Percentiles rank a stretch among this genome's conserved stretches.
Evolutionary conservation across 2,797 vertebrate species (phyloP).

Genomic region (Amniataba percoides): DNA sequence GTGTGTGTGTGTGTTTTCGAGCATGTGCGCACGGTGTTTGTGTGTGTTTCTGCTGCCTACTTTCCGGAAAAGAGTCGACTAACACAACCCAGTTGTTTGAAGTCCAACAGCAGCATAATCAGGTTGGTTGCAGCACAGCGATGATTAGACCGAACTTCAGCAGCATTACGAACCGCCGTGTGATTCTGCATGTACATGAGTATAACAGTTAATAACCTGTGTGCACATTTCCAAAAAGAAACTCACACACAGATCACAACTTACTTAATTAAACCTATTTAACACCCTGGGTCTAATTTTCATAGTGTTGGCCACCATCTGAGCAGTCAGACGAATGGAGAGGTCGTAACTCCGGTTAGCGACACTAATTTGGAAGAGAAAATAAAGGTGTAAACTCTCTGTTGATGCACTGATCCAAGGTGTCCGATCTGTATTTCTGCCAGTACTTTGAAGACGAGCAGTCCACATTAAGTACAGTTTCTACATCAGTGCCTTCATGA

Average conservation of each 20-base stretch:
- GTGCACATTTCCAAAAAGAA: slow-evolving; percentile 13
- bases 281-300: neutral
- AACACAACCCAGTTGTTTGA: slow-evolving; percentile 68
- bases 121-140: slow-evolving; percentile 55
- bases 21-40: slow-evolving; percentile 31
- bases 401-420: neutral
- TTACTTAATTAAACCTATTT: too few species aligned
- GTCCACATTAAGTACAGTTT: neutral
- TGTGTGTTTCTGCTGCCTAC: slow-evolving; percentile 49
- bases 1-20: slow-evolving; percentile 46
- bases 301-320: neutral
- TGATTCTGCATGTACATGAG: neutral
- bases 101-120: slow-evolving; percentile 60
- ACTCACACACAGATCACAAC: slow-evolving; percentile 6
- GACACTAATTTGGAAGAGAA: neutral
- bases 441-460: neutral
- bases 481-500: neutral
- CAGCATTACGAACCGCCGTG: slow-evolving; percentile 3
- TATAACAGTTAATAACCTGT: slow-evolving; percentile 6
- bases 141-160: slow-evolving; percentile 57
- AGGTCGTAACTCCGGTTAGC: neutral
- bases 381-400: neutral
- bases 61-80: slow-evolving; percentile 52
- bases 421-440: neutral
- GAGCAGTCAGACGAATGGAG: neutral